Percentiles rank a stretch among this genome's conserved stretches.
Conservation (phyloP, 2,888 invertebrate species). For the Leptinotarsa peninsularis region DNA sequence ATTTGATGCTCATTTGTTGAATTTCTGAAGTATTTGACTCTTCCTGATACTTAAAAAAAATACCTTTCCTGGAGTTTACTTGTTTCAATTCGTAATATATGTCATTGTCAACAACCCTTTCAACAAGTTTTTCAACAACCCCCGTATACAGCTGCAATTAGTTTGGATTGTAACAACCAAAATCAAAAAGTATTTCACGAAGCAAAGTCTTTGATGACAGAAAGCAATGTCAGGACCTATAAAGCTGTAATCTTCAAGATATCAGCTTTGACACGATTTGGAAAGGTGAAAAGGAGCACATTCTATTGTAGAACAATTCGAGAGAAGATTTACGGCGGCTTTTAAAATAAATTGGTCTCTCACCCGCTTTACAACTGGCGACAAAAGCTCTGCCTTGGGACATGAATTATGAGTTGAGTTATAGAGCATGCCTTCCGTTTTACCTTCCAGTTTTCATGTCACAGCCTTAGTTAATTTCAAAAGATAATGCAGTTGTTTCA, state of each 20-base stretch:
- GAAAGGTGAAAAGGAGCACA: conserved; percentile 6
- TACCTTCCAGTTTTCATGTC: not conserved
- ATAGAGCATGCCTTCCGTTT: not conserved
- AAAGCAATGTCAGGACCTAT: conserved; percentile 8
- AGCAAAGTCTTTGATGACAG: conserved; percentile 5
- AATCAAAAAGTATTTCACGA: not conserved
- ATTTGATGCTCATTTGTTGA: too few relatives aligned
- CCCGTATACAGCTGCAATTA: too few relatives aligned
- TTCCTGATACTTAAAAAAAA: too few relatives aligned
- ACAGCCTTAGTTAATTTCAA: not conserved
- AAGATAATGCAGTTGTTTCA: conserved; percentile 1
- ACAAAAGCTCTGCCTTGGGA: conserved; percentile 58
- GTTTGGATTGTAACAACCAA: not conserved
- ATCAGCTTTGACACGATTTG: conserved; percentile 1
- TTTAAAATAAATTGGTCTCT: conserved; percentile 21
- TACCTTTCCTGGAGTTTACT: too few relatives aligned
- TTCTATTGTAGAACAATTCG: conserved; percentile 15
- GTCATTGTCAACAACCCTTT: too few relatives aligned
- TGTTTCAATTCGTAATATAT: too few relatives aligned
- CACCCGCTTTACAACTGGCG: conserved; percentile 60
- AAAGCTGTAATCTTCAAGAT: conserved; percentile 11
- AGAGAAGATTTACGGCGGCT: conserved; percentile 15
- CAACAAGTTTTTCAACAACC: too few relatives aligned
- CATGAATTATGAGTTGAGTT: conserved; percentile 56
- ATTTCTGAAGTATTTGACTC: too few relatives aligned